Evolutionary conservation across 2,888 invertebrate genomes (phyloP).

Genomic region (Crioceris asparagi): DNA sequence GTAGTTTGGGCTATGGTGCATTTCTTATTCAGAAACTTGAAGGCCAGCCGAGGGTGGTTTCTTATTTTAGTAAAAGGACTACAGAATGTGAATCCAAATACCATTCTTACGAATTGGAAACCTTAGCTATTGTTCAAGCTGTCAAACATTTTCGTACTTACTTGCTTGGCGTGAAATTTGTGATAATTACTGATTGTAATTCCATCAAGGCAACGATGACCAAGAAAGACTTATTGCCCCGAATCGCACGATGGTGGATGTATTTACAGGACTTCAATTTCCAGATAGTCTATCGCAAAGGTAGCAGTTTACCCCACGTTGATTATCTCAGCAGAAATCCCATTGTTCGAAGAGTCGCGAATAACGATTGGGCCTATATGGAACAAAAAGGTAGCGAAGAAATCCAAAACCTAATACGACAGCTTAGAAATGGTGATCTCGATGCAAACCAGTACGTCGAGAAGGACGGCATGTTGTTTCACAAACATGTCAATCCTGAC

Average conservation of each 20-base stretch:
- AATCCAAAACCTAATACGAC: too few relatives aligned
- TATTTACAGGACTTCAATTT: conserved; percentile 10
- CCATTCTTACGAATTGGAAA: conserved; percentile 17
- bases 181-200: conserved; percentile 5
- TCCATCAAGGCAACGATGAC: conserved; percentile 2
- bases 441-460: too few relatives aligned
- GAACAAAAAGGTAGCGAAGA: too few relatives aligned
- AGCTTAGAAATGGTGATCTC: too few relatives aligned
- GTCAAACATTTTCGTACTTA: conserved; percentile 4
- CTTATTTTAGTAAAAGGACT: conserved; percentile 12
- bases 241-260: conserved; percentile 11
- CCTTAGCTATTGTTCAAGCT: conserved; percentile 4
- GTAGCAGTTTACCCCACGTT: conserved; percentile 7
- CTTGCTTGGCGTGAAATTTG: conserved; percentile 4
- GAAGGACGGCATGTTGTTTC: too few relatives aligned
- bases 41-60: conserved; percentile 8
- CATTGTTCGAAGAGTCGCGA: too few relatives aligned
- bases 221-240: conserved; percentile 3
- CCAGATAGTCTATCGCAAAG: conserved; percentile 5
- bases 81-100: conserved; percentile 8
- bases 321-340: conserved; percentile 12
- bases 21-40: conserved; percentile 11
- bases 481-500: too few relatives aligned
- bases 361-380: too few relatives aligned
- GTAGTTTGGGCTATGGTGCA: conserved; percentile 12